A percentile compares a stretch with the other conserved stretches of the same genome.
Conservation (phyloP, 2,113 vertebrate species). For the Gallinago undulata region DNA sequence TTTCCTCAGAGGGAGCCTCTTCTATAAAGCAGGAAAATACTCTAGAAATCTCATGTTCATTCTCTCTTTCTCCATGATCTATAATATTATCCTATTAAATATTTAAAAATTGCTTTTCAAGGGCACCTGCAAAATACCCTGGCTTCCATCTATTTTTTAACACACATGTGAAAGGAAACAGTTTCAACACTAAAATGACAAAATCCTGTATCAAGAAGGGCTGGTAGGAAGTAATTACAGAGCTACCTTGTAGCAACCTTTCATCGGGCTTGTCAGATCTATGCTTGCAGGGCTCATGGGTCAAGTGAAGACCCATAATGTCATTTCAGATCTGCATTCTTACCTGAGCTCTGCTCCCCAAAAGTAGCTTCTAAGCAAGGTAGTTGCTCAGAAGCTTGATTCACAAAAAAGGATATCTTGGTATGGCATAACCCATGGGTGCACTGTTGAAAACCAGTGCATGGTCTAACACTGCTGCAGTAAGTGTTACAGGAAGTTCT, state of each 20-base stretch:
- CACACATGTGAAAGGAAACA: not conserved
- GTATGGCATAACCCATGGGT: not conserved
- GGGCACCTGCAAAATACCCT: not conserved
- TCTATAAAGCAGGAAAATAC: not conserved
- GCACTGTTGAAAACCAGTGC: not conserved
- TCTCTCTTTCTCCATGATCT: not conserved
- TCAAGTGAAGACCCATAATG: not conserved
- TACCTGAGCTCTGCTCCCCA: not conserved
- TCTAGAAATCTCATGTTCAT: not conserved
- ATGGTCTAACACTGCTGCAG: not conserved
- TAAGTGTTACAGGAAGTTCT: not conserved
- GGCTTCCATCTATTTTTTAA: not conserved
- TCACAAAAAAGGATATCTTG: accelerated
- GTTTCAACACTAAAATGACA: not conserved
- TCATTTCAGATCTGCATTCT: not conserved
- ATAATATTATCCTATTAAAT: not conserved
- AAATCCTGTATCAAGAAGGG: not conserved
- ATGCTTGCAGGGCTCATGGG: not conserved
- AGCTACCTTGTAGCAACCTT: not conserved
- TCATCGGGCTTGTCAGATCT: not conserved
- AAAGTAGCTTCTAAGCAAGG: not conserved
- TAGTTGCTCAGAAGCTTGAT: not conserved
- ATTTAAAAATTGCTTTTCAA: not conserved
- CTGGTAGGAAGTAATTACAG: not conserved
- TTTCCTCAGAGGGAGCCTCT: not conserved